phyloP scores from a whole-genome alignment of 2,888 invertebrate species.

The Hoplodrina blanda region DNA sequence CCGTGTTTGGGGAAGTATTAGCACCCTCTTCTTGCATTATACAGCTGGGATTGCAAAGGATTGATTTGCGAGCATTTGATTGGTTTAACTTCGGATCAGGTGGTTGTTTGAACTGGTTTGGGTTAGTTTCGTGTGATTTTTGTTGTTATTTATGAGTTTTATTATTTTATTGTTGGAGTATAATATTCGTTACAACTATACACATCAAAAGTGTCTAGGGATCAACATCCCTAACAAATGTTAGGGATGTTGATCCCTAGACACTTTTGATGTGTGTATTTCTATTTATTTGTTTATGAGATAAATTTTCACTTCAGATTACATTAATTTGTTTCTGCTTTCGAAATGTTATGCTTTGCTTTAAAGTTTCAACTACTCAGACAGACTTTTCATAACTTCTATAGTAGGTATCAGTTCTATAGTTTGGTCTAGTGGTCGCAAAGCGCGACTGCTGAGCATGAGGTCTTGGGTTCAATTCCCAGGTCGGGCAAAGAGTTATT shows the following conservation, averaged over 20 bases:
- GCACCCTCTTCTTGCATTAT: constrained; percentile 47
- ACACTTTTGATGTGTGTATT: too few species aligned
- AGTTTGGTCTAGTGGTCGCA: too few species aligned
- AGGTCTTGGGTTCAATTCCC: too few species aligned
- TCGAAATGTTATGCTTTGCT: background rate
- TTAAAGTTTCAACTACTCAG: background rate
- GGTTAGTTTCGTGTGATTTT: constrained; percentile 12
- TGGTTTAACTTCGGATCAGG: constrained; percentile 38
- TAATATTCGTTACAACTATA: too few species aligned
- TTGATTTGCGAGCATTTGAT: constrained; percentile 55
- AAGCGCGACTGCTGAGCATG: too few species aligned
- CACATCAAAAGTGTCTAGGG: too few species aligned
- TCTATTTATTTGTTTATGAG: background rate
- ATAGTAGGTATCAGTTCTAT: too few species aligned
- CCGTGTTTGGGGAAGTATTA: constrained; percentile 39
- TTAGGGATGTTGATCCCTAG: too few species aligned
- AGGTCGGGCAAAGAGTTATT: too few species aligned
- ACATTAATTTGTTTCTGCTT: too few species aligned
- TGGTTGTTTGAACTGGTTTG: constrained; percentile 10
- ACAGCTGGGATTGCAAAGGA: constrained; percentile 34
- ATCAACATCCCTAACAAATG: too few species aligned
- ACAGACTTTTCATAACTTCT: too few species aligned
- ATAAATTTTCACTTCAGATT: background rate
- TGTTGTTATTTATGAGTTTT: background rate
- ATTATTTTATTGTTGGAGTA: background rate